phyloP scores from a whole-genome alignment of 2,113 vertebrate genomes.

The Etheostoma cragini region DNA sequence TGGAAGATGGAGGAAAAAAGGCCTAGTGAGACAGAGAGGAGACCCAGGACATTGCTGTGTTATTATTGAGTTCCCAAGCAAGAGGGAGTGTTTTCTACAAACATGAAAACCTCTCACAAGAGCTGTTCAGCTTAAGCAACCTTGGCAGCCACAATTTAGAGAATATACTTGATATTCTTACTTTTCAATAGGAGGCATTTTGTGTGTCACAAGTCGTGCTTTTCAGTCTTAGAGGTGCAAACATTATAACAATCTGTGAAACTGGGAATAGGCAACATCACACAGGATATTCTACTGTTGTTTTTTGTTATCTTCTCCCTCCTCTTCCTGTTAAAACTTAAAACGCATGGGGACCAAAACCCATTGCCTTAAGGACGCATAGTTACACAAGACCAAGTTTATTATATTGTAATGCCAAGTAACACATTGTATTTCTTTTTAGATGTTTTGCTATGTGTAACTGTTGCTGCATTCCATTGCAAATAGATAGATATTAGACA shows the following conservation, averaged over 20 bases:
- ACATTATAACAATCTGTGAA: conserved; percentile 9
- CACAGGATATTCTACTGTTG: conserved; percentile 47
- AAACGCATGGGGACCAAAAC: conserved; percentile 21
- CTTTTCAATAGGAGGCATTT: background rate
- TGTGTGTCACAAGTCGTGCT: background rate
- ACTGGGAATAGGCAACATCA: background rate
- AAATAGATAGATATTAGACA: background rate
- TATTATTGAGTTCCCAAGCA: conserved; percentile 47
- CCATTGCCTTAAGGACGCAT: background rate
- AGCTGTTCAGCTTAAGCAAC: conserved; percentile 17
- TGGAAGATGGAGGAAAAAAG: conserved; percentile 14
- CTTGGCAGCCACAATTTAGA: conserved; percentile 3
- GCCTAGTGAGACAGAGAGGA: background rate
- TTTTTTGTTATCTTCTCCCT: conserved; percentile 51
- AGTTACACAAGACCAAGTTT: background rate
- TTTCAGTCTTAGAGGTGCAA: conserved; percentile 6
- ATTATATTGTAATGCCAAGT: background rate
- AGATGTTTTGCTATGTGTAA: background rate
- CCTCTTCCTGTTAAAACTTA: conserved; percentile 43
- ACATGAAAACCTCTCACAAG: conserved; percentile 29
- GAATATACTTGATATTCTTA: too few species aligned
- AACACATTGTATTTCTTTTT: background rate
- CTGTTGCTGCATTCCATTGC: background rate
- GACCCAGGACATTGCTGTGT: conserved; percentile 5
- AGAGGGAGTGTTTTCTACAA: conserved; percentile 30